Evolutionary conservation across 1,140 invertebrate genomes (phyloP).

Genomic region (Drosophila elegans): DNA sequence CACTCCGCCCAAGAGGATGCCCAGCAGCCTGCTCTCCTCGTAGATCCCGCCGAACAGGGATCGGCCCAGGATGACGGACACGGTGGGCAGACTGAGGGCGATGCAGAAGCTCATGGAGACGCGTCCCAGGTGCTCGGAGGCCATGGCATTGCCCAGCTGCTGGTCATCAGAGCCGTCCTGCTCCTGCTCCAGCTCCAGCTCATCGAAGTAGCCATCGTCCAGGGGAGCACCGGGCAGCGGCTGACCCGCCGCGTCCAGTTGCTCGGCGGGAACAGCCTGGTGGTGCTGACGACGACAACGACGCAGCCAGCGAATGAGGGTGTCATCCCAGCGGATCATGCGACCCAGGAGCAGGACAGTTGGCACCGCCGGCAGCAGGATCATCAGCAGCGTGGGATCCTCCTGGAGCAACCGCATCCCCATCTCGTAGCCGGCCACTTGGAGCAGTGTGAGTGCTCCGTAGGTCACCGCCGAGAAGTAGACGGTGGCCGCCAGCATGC

Average conservation of each 20-base stretch:
- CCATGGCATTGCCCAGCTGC: background rate
- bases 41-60: constrained; percentile 19
- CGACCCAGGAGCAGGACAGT: constrained; percentile 43
- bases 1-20: constrained; percentile 50
- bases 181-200: constrained; percentile 26
- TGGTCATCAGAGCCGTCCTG: constrained; percentile 23
- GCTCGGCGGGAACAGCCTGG: constrained; percentile 11
- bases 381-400: constrained; percentile 61
- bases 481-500: constrained; percentile 52
- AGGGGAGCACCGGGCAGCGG: constrained; percentile 59
- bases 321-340: constrained; percentile 51
- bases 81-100: constrained; percentile 60
- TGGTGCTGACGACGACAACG: constrained; percentile 21
- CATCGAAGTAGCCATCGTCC: constrained; percentile 55
- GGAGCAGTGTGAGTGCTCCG: constrained; percentile 48
- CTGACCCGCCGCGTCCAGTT: constrained; percentile 30
- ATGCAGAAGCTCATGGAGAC: constrained; percentile 41
- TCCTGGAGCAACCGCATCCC: constrained; percentile 49
- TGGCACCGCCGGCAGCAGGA: constrained; percentile 57
- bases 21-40: constrained; percentile 20
- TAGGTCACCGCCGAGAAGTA: constrained; percentile 61
- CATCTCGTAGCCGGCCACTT: constrained; percentile 42
- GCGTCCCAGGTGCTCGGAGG: constrained; percentile 29
- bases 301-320: constrained; percentile 45
- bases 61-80: constrained; percentile 48